phyloP scores from a whole-genome alignment of 2,113 vertebrate genomes.

The Pygoscelis adeliae region DNA sequence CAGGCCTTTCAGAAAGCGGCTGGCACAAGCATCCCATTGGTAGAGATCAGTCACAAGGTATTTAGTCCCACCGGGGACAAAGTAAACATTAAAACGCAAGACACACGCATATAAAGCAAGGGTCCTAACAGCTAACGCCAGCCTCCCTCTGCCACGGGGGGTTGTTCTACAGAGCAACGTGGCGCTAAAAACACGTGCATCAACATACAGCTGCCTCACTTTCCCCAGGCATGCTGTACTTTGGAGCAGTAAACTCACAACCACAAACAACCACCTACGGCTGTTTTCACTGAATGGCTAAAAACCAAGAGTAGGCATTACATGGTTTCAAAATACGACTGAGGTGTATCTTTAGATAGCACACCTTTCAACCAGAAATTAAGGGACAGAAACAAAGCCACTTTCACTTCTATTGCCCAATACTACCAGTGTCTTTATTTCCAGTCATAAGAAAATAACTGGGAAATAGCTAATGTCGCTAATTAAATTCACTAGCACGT shows the following conservation, averaged over 20 bases:
- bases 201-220: background rate
- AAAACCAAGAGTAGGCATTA: background rate
- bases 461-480: background rate
- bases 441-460: background rate
- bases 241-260: background rate
- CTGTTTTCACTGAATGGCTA: background rate
- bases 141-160: background rate
- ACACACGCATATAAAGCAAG: background rate
- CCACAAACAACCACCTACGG: background rate
- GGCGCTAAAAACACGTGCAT: fast-evolving
- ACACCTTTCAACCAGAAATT: background rate
- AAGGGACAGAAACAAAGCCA: background rate
- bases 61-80: background rate
- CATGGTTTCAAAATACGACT: fast-evolving
- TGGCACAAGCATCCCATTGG: background rate
- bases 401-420: background rate
- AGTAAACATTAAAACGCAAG: background rate
- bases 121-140: background rate
- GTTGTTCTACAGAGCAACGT: background rate
- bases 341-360: background rate
- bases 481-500: background rate
- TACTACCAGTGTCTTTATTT: background rate
- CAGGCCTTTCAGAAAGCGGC: background rate
- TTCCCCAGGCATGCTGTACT: background rate
- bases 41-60: background rate